Conservation (phyloP, 2,797 vertebrate genomes). For the Lithobates pipiens region DNA sequence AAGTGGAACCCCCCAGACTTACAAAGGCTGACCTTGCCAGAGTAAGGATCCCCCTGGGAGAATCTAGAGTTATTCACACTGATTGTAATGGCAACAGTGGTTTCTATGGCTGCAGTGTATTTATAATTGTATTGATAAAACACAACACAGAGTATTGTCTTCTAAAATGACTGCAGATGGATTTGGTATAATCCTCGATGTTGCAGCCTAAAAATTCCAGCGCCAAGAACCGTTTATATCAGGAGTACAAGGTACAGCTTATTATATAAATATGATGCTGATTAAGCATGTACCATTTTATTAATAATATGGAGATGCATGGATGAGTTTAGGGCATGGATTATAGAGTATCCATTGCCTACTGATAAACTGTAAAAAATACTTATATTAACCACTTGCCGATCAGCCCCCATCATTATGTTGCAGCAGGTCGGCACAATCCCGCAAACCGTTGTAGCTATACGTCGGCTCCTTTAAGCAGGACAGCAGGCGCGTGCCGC, state of each 20-base stretch:
- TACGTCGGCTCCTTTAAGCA: no score
- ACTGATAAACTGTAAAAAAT: no score
- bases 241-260: background rate
- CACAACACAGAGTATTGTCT: background rate
- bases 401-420: no score
- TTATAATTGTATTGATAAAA: conserved; percentile 10
- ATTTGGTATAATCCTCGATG: background rate
- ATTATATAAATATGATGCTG: background rate
- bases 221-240: background rate
- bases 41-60: background rate
- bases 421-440: no score
- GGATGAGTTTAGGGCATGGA: background rate
- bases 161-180: no score
- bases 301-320: background rate
- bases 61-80: background rate
- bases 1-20: background rate
- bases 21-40: background rate
- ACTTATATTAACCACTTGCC: no score
- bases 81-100: background rate
- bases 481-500: no score
- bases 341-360: background rate
- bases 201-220: background rate
- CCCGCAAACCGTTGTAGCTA: no score
- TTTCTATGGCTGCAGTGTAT: background rate
- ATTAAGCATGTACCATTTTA: background rate